Evolutionary conservation across 2,113 vertebrate species (phyloP).

Genomic region (Spea bombifrons): DNA sequence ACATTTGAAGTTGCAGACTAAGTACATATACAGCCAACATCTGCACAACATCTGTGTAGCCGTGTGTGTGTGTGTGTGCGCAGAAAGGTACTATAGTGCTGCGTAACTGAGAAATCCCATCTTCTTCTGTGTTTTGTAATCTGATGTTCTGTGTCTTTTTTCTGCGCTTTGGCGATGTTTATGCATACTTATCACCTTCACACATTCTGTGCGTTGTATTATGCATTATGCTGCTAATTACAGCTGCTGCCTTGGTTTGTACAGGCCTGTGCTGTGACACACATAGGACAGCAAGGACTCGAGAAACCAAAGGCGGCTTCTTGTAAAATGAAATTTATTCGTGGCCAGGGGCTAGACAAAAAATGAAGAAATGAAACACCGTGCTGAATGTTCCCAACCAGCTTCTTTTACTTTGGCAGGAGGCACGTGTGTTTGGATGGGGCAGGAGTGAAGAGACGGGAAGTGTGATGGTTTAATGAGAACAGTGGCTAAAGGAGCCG

Average conservation of each 20-base stretch:
- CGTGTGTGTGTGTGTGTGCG: too few species aligned
- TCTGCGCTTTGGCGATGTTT: slow-evolving; percentile 7
- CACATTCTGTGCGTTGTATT: slow-evolving; percentile 34
- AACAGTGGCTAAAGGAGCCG: too few species aligned
- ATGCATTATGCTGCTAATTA: slow-evolving; percentile 11
- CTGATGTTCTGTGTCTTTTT: background rate
- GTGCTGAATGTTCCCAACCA: too few species aligned
- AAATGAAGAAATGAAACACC: background rate
- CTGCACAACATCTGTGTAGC: slow-evolving; percentile 24
- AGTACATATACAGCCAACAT: slow-evolving; percentile 18
- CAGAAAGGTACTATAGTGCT: too few species aligned
- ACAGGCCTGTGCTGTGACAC: slow-evolving; percentile 16
- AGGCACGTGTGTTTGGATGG: too few species aligned
- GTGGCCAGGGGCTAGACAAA: background rate
- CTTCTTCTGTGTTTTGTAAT: too few species aligned
- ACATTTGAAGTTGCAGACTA: slow-evolving; percentile 14
- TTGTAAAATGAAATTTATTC: background rate
- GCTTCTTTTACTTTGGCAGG: too few species aligned
- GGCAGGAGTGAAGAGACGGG: too few species aligned
- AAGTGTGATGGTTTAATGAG: too few species aligned
- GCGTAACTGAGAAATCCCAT: too few species aligned
- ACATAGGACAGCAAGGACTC: background rate
- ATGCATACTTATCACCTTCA: slow-evolving; percentile 6
- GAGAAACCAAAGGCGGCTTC: slow-evolving; percentile 8
- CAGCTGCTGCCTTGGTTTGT: background rate